Evolutionary conservation across 2,113 vertebrate species (phyloP), one percentile per base, ranked within the genome.

Genomic region (Lontra canadensis): DNA sequence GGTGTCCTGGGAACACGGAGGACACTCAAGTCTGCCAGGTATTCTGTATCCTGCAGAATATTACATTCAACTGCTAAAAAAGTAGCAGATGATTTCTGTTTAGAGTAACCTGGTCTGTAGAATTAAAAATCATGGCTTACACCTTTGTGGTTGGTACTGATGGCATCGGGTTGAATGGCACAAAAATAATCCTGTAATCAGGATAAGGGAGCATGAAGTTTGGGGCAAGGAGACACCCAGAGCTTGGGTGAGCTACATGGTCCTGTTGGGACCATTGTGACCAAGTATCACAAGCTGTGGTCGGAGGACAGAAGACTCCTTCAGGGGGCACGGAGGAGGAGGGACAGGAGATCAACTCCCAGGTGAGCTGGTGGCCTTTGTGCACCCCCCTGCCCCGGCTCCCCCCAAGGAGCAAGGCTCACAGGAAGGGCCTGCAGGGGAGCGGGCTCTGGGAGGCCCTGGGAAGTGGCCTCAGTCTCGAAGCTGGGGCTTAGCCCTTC

Each of bases 41-140:
- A 95, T 65, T 88, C 63, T 55, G 52, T 87, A 67, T 80, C 91
- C 85, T 79, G 82, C 52, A 74, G 78, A 89, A 74, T 97, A 82
- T 88, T 82, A 97, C 94, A 93, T 80, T 82, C 94, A 97, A 29
- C 91, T 93, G 71, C 85, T 93, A 86, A 97, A 97, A 83, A 88
- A 73, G 25, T 59, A 78, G 74, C 85, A 12, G n/a, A 81, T 94
- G 93, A 97, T 95, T 93, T 97, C 71, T 97, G 89, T 93, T 94
- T 88, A 94, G 52, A 97, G n/a, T 86, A 94, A 91, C 44, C 61
- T 61, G 55, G 86, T 83, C 82, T 86, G 29, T 79, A 69, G 81
- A 97, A 93, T 90, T 97, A 97, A 97, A 97, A 96, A 93, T 91
- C 93, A 95, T 96, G 88, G 85, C 65, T 88, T 83, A 82, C 73